Evolutionary conservation across 2,113 vertebrate species (phyloP).

Genomic region (Cettia cetti): DNA sequence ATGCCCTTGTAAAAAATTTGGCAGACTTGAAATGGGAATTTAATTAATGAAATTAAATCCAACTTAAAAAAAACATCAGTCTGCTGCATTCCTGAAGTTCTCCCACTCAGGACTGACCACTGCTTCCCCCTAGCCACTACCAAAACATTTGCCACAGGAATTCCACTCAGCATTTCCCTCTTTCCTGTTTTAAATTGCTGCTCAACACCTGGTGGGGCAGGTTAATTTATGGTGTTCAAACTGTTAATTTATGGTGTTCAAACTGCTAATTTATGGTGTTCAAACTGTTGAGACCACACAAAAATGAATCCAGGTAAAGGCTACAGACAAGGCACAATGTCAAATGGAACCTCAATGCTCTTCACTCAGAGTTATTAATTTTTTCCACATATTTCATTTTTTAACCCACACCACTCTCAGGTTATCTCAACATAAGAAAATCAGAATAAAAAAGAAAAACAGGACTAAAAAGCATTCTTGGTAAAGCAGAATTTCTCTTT

Average conservation of each 20-base stretch:
- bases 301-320: neutral
- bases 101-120: accelerated
- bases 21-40: neutral
- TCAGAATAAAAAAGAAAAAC: neutral
- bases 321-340: too few species aligned
- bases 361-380: neutral
- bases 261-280: neutral
- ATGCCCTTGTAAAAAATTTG: neutral
- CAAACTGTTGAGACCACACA: neutral
- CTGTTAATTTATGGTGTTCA: neutral
- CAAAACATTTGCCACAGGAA: neutral
- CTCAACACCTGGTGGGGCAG: neutral
- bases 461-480: neutral
- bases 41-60: neutral
- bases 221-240: neutral
- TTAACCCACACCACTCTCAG: neutral
- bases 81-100: neutral
- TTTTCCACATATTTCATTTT: neutral
- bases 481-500: neutral
- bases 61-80: neutral
- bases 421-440: neutral
- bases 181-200: neutral
- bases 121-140: neutral
- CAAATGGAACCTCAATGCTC: neutral
- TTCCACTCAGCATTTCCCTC: neutral